Base-by-base conservation (phyloP, 1,140 invertebrate species). In the Drosophila prosaltans region DNA sequence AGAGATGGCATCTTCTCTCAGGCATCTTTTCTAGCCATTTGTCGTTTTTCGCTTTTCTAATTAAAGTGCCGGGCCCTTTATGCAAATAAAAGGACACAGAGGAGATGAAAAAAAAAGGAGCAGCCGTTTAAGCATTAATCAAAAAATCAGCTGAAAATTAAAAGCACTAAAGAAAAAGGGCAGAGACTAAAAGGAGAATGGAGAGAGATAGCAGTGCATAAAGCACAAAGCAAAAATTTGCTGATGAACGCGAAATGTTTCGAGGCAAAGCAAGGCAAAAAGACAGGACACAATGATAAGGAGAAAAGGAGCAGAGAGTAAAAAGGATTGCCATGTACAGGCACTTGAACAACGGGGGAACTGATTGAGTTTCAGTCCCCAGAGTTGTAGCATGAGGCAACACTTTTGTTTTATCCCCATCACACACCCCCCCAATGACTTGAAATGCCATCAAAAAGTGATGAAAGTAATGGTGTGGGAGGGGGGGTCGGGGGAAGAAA, bases 101-200 rank as follows among this genome's bases (percentile, higher is more conserved):
- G 10, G 4, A 30, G 2, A 30, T 0, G 2, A 72, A 67, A 45
- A 32, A 36, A 61, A 83, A 77, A 80, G 76, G 57, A 80, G 72
- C 82, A 73, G 69, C 70, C 79, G 83, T 69, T 86, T 82, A 81
- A 80, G 84, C 84, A 88, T 88, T 88, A 88, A 89, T 88, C 84
- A 88, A 88, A 89, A 89, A 84, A 89, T 89, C 84, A 89, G 81
- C 73, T 89, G 76, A 80, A 86, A 86, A 86, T 86, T 80, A 86
- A 86, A 86, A 86, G 85, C 78, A 63, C 69, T 62, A 57, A 41
- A 43, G 30, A 26, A 11, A 73, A 78, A 66, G 41, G 58, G 73
- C 67, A 69, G 74, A 78, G 3, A 36, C 3, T 4, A 36, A 7
- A 78, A 68, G 60, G 55, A 65, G 51, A 64, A 72, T 66, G 43